These are phyloP conservation scores for Lordiphosa stackelbergi DNA, from an alignment of 1,140 invertebrate species.

Conservation along the genomic window DNA sequence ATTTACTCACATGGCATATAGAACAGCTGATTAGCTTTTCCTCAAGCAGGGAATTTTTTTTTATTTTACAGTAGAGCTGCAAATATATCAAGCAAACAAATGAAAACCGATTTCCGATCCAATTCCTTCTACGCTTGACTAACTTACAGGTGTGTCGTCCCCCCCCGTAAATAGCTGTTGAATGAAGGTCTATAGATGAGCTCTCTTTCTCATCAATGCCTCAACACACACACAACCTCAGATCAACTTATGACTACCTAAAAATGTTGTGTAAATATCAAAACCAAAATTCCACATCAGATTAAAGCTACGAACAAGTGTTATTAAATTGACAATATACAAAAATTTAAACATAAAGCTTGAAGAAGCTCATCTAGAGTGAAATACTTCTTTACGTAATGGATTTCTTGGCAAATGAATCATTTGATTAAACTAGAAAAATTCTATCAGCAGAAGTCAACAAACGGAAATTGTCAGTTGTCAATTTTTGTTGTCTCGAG, in stretches of 20 bases:
- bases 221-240: slow-evolving; percentile 16
- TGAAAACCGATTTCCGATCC: slow-evolving; percentile 60
- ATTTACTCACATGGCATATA: slow-evolving; percentile 42
- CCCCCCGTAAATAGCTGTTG: slow-evolving; percentile 23
- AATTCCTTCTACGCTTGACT: slow-evolving; percentile 48
- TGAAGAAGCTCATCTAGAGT: slow-evolving; percentile 11
- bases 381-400: slow-evolving; percentile 55
- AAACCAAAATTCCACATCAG: slow-evolving; percentile 19
- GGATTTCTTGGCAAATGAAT: slow-evolving; percentile 58
- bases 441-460: slow-evolving; percentile 30
- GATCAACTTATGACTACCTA: slow-evolving; percentile 27
- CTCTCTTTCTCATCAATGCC: slow-evolving; percentile 9
- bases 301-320: slow-evolving; percentile 42
- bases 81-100: slow-evolving; percentile 21
- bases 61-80: slow-evolving; percentile 14
- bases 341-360: neutral
- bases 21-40: slow-evolving; percentile 47
- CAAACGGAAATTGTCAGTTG: slow-evolving; percentile 71
- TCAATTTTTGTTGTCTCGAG: slow-evolving; percentile 48
- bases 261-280: slow-evolving; percentile 49
- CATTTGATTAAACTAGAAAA: slow-evolving; percentile 21
- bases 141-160: slow-evolving; percentile 44
- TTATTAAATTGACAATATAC: slow-evolving; percentile 33
- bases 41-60: slow-evolving; percentile 3
- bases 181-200: slow-evolving; percentile 30